phyloP scores from a whole-genome alignment of 2,888 invertebrate genomes.

The Yponomeuta malinellus region DNA sequence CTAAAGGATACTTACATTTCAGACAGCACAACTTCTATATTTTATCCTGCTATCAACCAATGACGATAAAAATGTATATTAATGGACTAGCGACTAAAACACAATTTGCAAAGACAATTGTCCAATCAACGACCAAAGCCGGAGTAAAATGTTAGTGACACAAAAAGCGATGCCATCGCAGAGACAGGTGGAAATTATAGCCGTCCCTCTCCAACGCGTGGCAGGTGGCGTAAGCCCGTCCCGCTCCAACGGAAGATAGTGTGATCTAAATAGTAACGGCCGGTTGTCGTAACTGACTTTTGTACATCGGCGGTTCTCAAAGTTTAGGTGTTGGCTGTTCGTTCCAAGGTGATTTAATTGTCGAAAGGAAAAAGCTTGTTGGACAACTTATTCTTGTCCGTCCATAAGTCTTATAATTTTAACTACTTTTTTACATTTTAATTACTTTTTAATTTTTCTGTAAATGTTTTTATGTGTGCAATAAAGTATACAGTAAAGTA shows the following conservation, averaged over 20 bases:
- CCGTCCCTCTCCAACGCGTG: constrained; percentile 32
- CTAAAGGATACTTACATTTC: too few relatives aligned
- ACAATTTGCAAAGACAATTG: constrained; percentile 22
- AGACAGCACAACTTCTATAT: too few relatives aligned
- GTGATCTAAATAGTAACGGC: constrained; percentile 67
- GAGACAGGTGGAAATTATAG: constrained; percentile 54
- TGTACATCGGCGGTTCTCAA: constrained; percentile 44
- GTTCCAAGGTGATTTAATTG: too few relatives aligned
- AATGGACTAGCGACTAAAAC: too few relatives aligned
- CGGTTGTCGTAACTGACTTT: constrained; percentile 69
- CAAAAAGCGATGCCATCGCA: constrained; percentile 39
- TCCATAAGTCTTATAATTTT: too few relatives aligned
- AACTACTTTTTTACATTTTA: too few relatives aligned
- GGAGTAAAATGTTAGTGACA: constrained; percentile 23
- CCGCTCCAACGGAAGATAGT: constrained; percentile 52
- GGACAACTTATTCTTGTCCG: too few relatives aligned
- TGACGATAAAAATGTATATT: too few relatives aligned
- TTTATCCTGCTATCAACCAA: neutral
- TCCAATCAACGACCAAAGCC: constrained; percentile 24
- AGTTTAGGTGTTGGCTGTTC: constrained; percentile 26
- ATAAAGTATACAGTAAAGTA: too few relatives aligned
- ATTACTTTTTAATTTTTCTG: too few relatives aligned
- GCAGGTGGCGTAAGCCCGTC: constrained; percentile 30
- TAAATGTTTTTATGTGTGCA: too few relatives aligned
- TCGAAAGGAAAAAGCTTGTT: too few relatives aligned